A percentile compares a stretch with the other conserved stretches of the same genome.
These are phyloP conservation scores for Campylomormyrus numenius DNA, from an alignment of 2,113 vertebrate species.

Conservation along the genomic window DNA sequence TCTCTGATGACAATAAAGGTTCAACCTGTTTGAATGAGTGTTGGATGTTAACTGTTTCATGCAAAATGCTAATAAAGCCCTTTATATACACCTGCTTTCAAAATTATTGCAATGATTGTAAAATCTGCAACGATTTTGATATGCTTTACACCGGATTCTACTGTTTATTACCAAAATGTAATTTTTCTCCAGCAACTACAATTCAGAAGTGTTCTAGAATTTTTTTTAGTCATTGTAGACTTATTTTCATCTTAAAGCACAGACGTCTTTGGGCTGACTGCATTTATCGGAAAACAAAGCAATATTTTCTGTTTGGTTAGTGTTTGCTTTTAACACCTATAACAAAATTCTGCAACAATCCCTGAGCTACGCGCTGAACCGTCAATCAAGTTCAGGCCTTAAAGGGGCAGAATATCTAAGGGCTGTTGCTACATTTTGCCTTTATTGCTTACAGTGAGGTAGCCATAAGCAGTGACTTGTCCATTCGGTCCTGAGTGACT, in stretches of 20 bases:
- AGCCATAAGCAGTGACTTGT: background rate
- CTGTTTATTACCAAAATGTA: background rate
- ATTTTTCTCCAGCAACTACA: background rate
- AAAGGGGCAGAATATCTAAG: background rate
- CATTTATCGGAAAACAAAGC: background rate
- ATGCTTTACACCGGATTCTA: background rate
- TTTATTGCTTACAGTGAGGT: background rate
- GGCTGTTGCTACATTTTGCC: background rate
- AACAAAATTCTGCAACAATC: background rate
- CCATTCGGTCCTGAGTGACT: background rate
- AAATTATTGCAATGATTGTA: background rate
- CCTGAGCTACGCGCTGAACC: background rate
- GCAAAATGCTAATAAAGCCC: background rate
- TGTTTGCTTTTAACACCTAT: background rate
- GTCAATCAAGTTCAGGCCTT: background rate
- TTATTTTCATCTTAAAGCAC: background rate
- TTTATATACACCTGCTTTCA: background rate
- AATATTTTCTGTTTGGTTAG: background rate
- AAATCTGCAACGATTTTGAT: background rate
- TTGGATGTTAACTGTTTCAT: background rate
- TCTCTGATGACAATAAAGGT: background rate
- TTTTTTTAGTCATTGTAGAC: background rate
- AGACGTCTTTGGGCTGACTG: background rate
- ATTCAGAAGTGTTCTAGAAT: background rate
- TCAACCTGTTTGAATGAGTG: background rate